Conservation (phyloP, 2,888 invertebrate genomes). For the Phoronis australis region DNA sequence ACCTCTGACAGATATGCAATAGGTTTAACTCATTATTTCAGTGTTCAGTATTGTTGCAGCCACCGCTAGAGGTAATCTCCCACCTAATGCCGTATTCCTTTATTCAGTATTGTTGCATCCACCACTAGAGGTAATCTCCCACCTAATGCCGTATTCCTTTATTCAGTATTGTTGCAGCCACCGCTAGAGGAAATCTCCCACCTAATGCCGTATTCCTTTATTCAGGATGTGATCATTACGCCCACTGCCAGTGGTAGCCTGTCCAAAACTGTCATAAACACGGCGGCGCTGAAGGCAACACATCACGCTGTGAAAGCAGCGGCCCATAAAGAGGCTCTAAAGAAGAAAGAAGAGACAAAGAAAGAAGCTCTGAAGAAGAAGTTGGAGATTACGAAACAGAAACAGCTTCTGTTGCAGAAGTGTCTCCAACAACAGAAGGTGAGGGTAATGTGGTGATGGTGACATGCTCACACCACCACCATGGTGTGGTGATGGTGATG, state of each 20-base stretch:
- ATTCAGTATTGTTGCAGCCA: constrained; percentile 7
- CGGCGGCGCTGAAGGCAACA: constrained; percentile 36
- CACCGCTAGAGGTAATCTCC: too few species aligned
- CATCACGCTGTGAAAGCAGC: constrained; percentile 48
- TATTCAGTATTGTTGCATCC: too few species aligned
- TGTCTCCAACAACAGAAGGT: constrained; percentile 80
- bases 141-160: background rate
- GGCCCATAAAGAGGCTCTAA: constrained; percentile 59
- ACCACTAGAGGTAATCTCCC: too few species aligned
- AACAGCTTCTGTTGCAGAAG: constrained; percentile 79
- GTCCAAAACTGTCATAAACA: constrained; percentile 57
- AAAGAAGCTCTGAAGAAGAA: constrained; percentile 69
- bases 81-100: too few species aligned
- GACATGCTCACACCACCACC: too few species aligned
- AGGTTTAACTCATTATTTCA: too few species aligned
- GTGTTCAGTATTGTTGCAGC: too few species aligned
- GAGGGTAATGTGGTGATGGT: constrained; percentile 2
- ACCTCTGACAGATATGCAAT: too few species aligned
- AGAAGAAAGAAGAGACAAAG: constrained; percentile 69
- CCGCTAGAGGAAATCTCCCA: constrained; percentile 48
- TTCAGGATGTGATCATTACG: background rate
- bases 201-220: background rate
- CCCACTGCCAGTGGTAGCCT: constrained; percentile 49
- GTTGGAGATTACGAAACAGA: constrained; percentile 75
- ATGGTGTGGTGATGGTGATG: too few species aligned